A percentile compares a stretch with the other conserved stretches of the same genome.
phyloP scores from a whole-genome alignment of 2,113 vertebrate genomes.

The Procavia capensis region DNA sequence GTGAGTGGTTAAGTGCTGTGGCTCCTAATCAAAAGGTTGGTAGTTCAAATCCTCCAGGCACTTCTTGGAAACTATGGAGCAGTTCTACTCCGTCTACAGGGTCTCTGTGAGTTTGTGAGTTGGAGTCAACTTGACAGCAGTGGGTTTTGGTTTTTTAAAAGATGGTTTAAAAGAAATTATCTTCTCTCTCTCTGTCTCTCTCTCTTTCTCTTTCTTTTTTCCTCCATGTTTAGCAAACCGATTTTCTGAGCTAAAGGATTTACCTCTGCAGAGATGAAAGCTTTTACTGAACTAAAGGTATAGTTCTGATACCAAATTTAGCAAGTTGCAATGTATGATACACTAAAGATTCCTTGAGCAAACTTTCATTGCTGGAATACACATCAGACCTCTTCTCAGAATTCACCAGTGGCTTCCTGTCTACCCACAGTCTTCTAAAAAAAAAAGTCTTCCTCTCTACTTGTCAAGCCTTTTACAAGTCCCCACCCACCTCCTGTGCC shows the following conservation, averaged over 20 bases:
- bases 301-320: neutral
- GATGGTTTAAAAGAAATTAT: neutral
- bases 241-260: neutral
- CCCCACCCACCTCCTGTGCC: neutral
- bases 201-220: neutral
- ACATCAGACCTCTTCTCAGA: slow-evolving; percentile 8
- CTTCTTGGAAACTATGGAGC: no score
- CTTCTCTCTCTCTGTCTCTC: no score
- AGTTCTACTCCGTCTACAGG: no score
- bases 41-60: no score
- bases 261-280: neutral
- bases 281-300: neutral
- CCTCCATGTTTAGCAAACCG: slow-evolving; percentile 18
- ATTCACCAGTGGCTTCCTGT: slow-evolving; percentile 50
- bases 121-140: no score
- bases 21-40: no score
- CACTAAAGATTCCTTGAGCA: neutral
- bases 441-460: neutral
- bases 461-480: neutral
- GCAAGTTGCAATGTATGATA: neutral
- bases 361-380: slow-evolving; percentile 1
- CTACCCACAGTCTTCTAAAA: neutral
- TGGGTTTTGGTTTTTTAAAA: no score
- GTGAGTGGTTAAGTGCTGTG: no score
- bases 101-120: no score